Conservation (phyloP, 2,888 invertebrate species). For the Tiliacea citrago region DNA sequence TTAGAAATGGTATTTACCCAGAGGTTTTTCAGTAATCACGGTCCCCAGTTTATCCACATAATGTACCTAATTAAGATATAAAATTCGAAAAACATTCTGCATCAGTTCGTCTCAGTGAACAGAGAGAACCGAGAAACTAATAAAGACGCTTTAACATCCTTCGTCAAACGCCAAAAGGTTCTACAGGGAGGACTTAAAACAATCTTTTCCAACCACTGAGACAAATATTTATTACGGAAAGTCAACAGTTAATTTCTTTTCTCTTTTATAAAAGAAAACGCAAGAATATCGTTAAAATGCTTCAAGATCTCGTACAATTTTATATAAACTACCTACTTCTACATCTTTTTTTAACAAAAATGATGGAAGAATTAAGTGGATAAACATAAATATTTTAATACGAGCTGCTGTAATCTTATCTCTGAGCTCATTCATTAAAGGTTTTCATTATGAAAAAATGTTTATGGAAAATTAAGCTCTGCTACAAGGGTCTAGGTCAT, state of each 20-base stretch:
- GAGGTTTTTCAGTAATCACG: not conserved
- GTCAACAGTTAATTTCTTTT: constrained; percentile 74
- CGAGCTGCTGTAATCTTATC: constrained; percentile 53
- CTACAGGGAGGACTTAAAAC: constrained; percentile 70
- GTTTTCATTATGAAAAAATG: constrained; percentile 48
- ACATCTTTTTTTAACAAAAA: constrained; percentile 53
- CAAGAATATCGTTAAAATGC: constrained; percentile 61
- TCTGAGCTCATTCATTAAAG: constrained; percentile 58
- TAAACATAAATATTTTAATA: constrained; percentile 53
- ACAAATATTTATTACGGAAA: constrained; percentile 77
- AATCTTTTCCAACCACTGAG: constrained; percentile 71
- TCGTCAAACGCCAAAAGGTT: constrained; percentile 71
- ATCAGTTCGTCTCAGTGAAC: constrained; percentile 51
- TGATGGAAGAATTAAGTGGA: constrained; percentile 43
- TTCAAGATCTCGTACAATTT: constrained; percentile 59
- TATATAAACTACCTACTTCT: constrained; percentile 49
- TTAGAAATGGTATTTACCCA: not conserved
- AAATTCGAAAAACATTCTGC: constrained; percentile 38
- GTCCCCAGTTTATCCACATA: constrained; percentile 9
- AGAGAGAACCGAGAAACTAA: constrained; percentile 56
- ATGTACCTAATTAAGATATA: constrained; percentile 32
- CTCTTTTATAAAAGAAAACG: constrained; percentile 62
- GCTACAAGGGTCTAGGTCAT: constrained; percentile 18
- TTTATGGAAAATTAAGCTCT: constrained; percentile 36
- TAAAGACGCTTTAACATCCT: constrained; percentile 68